Evolutionary conservation across 2,797 vertebrate species (phyloP).

Genomic region (Sphaeramia orbicularis): DNA sequence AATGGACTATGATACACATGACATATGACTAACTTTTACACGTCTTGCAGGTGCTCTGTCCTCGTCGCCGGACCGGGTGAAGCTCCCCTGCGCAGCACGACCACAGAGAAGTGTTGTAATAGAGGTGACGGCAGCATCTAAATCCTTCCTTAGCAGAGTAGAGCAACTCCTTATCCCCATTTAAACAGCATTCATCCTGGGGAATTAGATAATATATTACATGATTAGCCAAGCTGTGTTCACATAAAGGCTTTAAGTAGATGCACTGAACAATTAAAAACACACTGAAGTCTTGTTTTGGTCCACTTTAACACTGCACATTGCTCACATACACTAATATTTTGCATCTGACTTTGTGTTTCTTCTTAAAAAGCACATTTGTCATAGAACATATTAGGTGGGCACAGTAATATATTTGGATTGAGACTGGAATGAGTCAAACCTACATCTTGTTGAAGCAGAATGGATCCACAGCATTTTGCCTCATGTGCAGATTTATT

Average conservation of each 20-base stretch:
- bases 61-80: not conserved
- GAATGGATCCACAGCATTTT: conserved; percentile 65
- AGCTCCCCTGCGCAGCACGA: conserved; percentile 62
- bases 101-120: conserved; percentile 70
- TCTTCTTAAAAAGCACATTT: no score
- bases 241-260: no score
- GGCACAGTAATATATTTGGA: not conserved
- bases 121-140: conserved; percentile 66
- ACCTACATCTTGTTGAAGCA: conserved; percentile 23
- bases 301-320: no score
- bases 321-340: no score
- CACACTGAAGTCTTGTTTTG: no score
- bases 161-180: conserved; percentile 32
- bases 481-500: rapidly evolving
- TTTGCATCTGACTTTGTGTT: no score
- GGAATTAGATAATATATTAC: not conserved
- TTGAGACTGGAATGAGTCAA: not conserved
- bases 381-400: no score
- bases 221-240: no score
- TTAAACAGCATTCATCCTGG: conserved; percentile 63
- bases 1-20: not conserved
- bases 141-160: conserved; percentile 37
- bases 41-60: rapidly evolving
- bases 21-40: conserved; percentile 20
- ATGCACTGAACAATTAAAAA: no score